phyloP scores from a whole-genome alignment of 2,113 vertebrate genomes.

The Larimichthys polyactis region DNA sequence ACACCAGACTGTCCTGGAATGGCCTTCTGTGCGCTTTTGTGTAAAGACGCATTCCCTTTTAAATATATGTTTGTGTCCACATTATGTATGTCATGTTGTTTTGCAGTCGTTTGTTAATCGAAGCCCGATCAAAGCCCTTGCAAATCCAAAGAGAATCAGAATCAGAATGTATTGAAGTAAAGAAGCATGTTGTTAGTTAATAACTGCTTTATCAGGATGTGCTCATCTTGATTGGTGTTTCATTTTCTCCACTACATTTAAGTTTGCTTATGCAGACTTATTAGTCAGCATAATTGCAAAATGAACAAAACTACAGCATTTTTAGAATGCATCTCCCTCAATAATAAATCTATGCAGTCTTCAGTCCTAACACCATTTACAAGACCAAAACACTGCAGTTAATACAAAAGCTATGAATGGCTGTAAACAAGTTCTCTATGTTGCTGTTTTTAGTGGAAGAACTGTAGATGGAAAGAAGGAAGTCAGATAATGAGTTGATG shows the following conservation, averaged over 20 bases:
- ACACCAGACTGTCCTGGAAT: constrained; percentile 53
- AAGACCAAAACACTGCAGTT: constrained; percentile 20
- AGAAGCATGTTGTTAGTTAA: neutral
- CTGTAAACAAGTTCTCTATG: constrained; percentile 8
- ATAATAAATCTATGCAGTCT: neutral
- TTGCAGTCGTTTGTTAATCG: neutral
- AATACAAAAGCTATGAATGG: constrained; percentile 1
- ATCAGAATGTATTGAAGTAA: neutral
- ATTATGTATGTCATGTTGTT: neutral
- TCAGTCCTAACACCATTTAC: neutral
- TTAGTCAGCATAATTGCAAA: neutral
- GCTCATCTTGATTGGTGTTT: neutral
- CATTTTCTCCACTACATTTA: neutral
- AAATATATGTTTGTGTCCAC: constrained; percentile 1
- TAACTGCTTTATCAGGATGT: neutral
- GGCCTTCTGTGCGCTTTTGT: constrained; percentile 28
- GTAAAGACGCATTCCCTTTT: constrained; percentile 10
- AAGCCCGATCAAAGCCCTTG: neutral
- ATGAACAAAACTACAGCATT: neutral
- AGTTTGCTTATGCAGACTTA: neutral
- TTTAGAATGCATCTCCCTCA: neutral
- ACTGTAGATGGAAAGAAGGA: constrained; percentile 1
- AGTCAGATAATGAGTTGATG: neutral
- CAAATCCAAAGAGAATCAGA: neutral
- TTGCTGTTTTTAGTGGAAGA: neutral